phyloP scores from a whole-genome alignment of 2,888 invertebrate genomes.

The Fragum whitleyi region DNA sequence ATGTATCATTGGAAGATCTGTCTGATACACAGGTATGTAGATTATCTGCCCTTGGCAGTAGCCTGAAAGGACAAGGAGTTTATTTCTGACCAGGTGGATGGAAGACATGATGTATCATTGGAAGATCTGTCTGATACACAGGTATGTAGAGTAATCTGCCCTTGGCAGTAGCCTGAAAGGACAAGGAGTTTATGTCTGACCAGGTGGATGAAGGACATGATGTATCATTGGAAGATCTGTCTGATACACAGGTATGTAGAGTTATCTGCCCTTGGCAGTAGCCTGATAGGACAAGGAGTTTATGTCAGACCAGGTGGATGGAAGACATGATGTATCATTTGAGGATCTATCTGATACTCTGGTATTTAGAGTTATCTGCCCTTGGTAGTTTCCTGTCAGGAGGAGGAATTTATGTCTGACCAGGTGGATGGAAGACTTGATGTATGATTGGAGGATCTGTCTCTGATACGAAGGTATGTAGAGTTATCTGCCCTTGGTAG shows the following conservation, averaged over 20 bases:
- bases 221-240: conserved; percentile 61
- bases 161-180: conserved; percentile 96
- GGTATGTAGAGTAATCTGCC: conserved; percentile 89
- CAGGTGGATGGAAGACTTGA: conserved; percentile 59
- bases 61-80: conserved; percentile 90
- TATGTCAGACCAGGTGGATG: conserved; percentile 57
- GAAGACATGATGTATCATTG: conserved; percentile 58
- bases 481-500: conserved; percentile 95
- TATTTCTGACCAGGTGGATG: conserved; percentile 55
- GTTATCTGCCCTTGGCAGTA: conserved; percentile 96
- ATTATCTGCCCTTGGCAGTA: conserved; percentile 97
- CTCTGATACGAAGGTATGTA: too few species aligned
- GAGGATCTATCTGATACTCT: conserved; percentile 57
- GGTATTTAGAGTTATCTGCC: conserved; percentile 85
- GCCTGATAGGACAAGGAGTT: conserved; percentile 90
- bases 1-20: conserved; percentile 62
- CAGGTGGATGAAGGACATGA: conserved; percentile 59
- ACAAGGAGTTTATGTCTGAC: conserved; percentile 83
- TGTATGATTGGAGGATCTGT: conserved; percentile 63
- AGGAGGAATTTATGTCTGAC: conserved; percentile 83
- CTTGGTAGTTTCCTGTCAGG: conserved; percentile 97
- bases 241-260: conserved; percentile 43
- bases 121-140: conserved; percentile 57
- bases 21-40: conserved; percentile 48
- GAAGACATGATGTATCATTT: conserved; percentile 58